Percentiles rank a stretch among this genome's conserved stretches.
Conservation (phyloP, 1,140 invertebrate genomes). For the Paraescarpia echinospica region DNA sequence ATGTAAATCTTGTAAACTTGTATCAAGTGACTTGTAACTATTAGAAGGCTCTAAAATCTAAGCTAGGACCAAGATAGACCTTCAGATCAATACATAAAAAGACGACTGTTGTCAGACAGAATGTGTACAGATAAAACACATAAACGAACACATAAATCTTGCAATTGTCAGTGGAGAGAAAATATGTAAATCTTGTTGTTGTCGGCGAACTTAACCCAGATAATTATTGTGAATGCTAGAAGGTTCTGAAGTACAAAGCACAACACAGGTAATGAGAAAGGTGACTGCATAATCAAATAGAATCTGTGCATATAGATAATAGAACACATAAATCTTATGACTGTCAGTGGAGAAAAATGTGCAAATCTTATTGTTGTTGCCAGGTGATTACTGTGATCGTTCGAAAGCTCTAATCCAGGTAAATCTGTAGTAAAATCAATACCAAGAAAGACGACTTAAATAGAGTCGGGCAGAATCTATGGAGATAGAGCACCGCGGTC, state of each 20-base stretch:
- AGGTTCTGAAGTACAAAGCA: too few species aligned
- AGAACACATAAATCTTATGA: background rate
- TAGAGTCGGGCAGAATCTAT: background rate
- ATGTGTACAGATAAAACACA: too few species aligned
- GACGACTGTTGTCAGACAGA: too few species aligned
- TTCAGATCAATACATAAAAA: too few species aligned
- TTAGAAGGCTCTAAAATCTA: too few species aligned
- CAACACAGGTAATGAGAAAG: too few species aligned
- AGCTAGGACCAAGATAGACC: too few species aligned
- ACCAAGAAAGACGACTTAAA: background rate
- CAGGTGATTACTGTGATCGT: background rate
- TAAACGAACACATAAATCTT: too few species aligned
- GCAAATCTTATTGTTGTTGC: background rate
- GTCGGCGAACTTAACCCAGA: background rate
- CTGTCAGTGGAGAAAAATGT: background rate
- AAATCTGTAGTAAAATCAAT: background rate
- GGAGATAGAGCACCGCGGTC: background rate
- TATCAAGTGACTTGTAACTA: too few species aligned
- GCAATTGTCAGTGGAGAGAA: too few species aligned
- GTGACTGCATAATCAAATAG: too few species aligned
- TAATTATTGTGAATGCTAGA: background rate
- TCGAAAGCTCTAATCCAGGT: background rate
- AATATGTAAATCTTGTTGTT: background rate
- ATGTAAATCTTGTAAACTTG: background rate
- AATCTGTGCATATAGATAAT: too few species aligned